phyloP scores from a whole-genome alignment of 2,113 vertebrate species.

The Nyctibius bracteatus region DNA sequence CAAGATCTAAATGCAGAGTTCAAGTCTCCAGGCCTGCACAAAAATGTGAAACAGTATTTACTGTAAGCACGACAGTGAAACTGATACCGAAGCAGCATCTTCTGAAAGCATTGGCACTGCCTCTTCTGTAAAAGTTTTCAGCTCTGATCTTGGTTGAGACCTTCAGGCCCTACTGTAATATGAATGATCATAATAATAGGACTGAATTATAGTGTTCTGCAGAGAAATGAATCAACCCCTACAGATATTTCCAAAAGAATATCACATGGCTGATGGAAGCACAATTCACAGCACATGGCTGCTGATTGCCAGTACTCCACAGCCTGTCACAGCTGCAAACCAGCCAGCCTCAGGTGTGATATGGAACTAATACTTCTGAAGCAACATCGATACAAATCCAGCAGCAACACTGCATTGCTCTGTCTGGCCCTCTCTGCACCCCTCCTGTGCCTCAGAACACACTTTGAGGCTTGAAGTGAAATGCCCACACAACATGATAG shows the following conservation, averaged over 20 bases:
- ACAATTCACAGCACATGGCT: rapidly evolving
- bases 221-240: not conserved
- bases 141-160: not conserved
- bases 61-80: not conserved
- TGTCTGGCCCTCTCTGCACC: not conserved
- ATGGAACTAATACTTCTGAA: not conserved
- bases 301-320: not conserved
- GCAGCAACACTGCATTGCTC: not conserved
- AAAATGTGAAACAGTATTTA: not conserved
- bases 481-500: not conserved
- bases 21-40: not conserved
- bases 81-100: not conserved
- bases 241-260: not conserved
- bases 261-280: not conserved
- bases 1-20: constrained; percentile 2
- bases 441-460: not conserved
- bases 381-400: rapidly evolving
- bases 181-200: not conserved
- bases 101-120: not conserved
- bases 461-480: not conserved
- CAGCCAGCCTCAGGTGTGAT: not conserved
- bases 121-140: not conserved
- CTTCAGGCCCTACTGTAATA: not conserved
- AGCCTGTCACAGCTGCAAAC: not conserved
- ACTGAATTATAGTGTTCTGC: not conserved